Conservation (phyloP, 1,140 invertebrate species). For the Trichomalopsis sarcophagae region DNA sequence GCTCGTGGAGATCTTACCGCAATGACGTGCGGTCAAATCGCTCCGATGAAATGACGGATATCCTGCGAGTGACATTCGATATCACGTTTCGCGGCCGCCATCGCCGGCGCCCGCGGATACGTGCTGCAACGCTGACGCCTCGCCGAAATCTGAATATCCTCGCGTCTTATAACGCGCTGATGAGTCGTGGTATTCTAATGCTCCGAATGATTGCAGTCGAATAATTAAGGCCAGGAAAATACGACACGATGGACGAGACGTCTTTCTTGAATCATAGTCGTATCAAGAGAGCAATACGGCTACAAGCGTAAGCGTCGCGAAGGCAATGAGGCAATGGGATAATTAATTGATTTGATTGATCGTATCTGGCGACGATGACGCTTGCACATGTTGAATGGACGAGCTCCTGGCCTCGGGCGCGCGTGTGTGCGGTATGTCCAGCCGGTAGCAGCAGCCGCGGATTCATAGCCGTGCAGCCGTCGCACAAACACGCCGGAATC, state of each 20-base stretch:
- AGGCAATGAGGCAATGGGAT: slow-evolving; percentile 66
- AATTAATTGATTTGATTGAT: slow-evolving; percentile 74
- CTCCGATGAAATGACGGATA: slow-evolving; percentile 73
- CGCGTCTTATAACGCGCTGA: background rate
- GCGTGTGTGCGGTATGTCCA: slow-evolving; percentile 62
- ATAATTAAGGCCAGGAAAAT: background rate
- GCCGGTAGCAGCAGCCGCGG: slow-evolving; percentile 52
- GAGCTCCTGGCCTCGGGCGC: slow-evolving; percentile 51
- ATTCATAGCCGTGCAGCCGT: slow-evolving; percentile 62
- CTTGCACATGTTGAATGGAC: slow-evolving; percentile 72
- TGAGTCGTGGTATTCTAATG: background rate
- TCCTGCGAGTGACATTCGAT: slow-evolving; percentile 75
- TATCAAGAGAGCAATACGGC: background rate
- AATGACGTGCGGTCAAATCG: slow-evolving; percentile 75
- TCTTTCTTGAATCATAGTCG: background rate
- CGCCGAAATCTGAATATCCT: background rate
- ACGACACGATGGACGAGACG: background rate
- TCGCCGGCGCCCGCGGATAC: background rate
- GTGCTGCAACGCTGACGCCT: background rate
- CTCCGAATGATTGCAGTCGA: too few relatives aligned
- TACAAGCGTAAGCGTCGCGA: background rate
- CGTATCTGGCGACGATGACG: slow-evolving; percentile 70
- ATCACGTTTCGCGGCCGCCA: slow-evolving; percentile 63
- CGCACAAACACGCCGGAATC: slow-evolving; percentile 38
- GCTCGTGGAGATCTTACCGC: slow-evolving; percentile 73